These are phyloP conservation scores for Lepisosteus osseus DNA, from an alignment of 2,113 vertebrate genomes.

Conservation along the genomic window DNA sequence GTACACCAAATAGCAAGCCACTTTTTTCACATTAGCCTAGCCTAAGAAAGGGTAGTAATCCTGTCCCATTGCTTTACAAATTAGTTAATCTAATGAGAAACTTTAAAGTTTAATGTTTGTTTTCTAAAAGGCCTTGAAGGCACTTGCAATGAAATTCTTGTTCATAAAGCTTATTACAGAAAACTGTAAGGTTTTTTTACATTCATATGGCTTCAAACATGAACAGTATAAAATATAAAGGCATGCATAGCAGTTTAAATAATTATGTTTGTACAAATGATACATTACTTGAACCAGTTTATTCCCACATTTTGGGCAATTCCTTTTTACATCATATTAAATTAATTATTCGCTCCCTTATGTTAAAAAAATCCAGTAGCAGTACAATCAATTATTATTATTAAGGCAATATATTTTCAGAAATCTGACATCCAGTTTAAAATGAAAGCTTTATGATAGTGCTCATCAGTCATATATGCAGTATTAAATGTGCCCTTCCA, in stretches of 20 bases:
- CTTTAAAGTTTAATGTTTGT: neutral
- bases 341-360: neutral
- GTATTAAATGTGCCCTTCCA: constrained; percentile 7
- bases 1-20: constrained; percentile 10
- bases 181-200: constrained; percentile 17
- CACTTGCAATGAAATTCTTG: constrained; percentile 20
- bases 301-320: constrained; percentile 6
- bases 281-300: constrained; percentile 4
- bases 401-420: neutral
- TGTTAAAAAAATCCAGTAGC: constrained; percentile 16
- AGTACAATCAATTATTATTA: constrained; percentile 5
- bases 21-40: constrained; percentile 2
- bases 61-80: neutral
- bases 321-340: constrained; percentile 5
- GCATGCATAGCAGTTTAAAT: constrained; percentile 20
- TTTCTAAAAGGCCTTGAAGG: constrained; percentile 14
- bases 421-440: constrained; percentile 4
- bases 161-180: constrained; percentile 20
- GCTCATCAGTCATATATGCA: constrained; percentile 4
- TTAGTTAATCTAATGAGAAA: constrained; percentile 9
- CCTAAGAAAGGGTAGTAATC: constrained; percentile 14
- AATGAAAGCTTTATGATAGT: constrained; percentile 8
- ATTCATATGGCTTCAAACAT: constrained; percentile 22
- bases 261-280: constrained; percentile 14
- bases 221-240: neutral